A percentile compares a stretch with the other conserved stretches of the same genome.
Conservation (phyloP, 2,888 invertebrate genomes). For the Agrochola lota region DNA sequence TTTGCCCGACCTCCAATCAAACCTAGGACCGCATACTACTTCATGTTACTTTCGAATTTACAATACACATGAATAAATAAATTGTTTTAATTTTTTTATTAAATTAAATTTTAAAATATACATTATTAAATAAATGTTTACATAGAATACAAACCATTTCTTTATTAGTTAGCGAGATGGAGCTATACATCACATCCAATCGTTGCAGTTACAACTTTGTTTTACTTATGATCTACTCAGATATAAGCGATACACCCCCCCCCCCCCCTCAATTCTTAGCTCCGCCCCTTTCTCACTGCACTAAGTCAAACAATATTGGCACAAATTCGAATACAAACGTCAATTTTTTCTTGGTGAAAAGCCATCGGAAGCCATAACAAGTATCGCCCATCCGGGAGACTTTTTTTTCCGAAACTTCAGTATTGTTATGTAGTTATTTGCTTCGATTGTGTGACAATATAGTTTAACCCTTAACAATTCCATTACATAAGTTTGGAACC, state of each 20-base stretch:
- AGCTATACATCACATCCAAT: constrained; percentile 36
- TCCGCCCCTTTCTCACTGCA: constrained; percentile 1
- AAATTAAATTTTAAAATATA: constrained; percentile 1
- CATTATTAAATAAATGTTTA: constrained; percentile 17
- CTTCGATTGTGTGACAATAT: constrained; percentile 12
- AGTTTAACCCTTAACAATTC: neutral
- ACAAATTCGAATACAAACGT: neutral
- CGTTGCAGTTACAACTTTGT: neutral
- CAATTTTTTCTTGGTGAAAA: constrained; percentile 8
- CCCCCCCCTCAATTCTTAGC: neutral
- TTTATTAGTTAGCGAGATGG: constrained; percentile 49
- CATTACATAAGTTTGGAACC: neutral
- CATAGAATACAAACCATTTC: constrained; percentile 22
- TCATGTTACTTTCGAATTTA: too few relatives aligned
- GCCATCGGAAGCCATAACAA: neutral
- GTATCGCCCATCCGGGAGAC: neutral
- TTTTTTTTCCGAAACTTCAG: constrained; percentile 1
- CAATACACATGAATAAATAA: too few relatives aligned
- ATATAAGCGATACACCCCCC: neutral
- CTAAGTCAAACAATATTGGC: neutral
- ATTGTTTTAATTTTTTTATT: too few relatives aligned
- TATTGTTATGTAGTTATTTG: neutral
- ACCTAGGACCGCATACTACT: too few relatives aligned
- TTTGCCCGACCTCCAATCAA: too few relatives aligned
- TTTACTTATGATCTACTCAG: neutral